A percentile compares a stretch with the other conserved stretches of the same genome.
Evolutionary conservation across 2,888 invertebrate species (phyloP).

Genomic region (Chydorus sphaericus): DNA sequence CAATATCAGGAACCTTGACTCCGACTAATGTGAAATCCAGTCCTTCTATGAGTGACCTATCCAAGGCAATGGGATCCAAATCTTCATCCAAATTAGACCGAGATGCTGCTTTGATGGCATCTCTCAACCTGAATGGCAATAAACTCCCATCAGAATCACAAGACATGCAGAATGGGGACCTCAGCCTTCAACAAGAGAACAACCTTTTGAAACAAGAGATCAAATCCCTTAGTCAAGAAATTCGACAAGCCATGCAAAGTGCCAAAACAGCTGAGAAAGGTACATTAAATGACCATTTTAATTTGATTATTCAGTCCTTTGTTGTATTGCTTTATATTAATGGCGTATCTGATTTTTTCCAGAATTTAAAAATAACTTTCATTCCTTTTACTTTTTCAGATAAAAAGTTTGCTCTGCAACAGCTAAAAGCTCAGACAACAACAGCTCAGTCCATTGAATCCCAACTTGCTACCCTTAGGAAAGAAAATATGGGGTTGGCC

Average conservation of each 20-base stretch:
- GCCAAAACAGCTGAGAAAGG: conserved; percentile 11
- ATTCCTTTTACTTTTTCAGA: not conserved
- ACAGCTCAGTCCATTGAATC: not conserved
- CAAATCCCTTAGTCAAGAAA: conserved; percentile 11
- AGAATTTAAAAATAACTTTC: not conserved
- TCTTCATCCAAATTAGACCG: not conserved
- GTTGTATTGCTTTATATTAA: not conserved
- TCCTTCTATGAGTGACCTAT: conserved; percentile 1
- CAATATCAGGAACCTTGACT: not conserved
- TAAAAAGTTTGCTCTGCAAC: not conserved
- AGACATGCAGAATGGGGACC: not conserved
- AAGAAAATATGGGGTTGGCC: conserved; percentile 10
- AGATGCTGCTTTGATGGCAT: not conserved
- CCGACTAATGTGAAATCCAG: not conserved
- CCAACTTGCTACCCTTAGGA: not conserved
- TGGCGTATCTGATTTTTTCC: not conserved
- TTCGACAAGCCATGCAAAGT: conserved; percentile 10
- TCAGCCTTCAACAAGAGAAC: conserved; percentile 4
- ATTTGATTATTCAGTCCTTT: not conserved
- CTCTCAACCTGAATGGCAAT: not conserved
- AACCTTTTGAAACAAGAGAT: conserved; percentile 7
- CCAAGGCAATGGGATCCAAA: not conserved
- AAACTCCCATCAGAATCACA: not conserved
- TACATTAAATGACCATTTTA: not conserved
- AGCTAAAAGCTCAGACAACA: conserved; percentile 1